Base-by-base conservation (phyloP, 2,888 invertebrate genomes). In the Mimas tiliae region DNA sequence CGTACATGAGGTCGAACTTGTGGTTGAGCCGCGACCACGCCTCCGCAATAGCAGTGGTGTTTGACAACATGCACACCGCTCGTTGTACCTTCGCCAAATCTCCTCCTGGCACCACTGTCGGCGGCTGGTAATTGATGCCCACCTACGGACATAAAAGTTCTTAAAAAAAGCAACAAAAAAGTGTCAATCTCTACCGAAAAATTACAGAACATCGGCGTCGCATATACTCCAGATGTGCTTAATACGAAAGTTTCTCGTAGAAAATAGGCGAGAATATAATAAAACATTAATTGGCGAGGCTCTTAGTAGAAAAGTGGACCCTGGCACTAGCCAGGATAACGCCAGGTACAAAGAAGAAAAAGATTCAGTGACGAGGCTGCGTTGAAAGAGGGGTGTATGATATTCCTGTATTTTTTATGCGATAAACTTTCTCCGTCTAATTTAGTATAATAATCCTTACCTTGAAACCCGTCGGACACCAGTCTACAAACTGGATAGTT, bases 1-100 rank as follows among this genome's bases (percentile, higher is more conserved):
- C 98, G 85, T 98, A 99, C 98, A 98, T 98, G 77, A 98, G 94
- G 88, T 98, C 98, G 86, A 98, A 98, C 90, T 98, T 98, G 88
- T 98, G 98, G 89, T 99, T 98, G 69, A 99, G 95, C 78, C 98
- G 96, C 65, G 98, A 98, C 98, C 98, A 99, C 52, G 98, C 98
- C 86, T 99, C 98, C n/a, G 98, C 98, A 81, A 99, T 98, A 69
- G 98, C 98, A 0, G 98, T 99, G 62, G 98, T 99, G 96, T 99
- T 99, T 65, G 98, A 98, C 84, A 99, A 93, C 98, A 98, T 99
- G 94, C 99, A 99, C 2, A 99, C 98, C 16, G 98, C 98, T 52
- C 98, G 95, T 84, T 98, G 98, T 0, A 98, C 98, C 90, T 98
- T 98, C 67, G 98, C 98, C 80, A 98, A 89, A 84, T 98, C 98